Percentiles rank a stretch among this genome's conserved stretches.
phyloP scores from a whole-genome alignment of 2,797 vertebrate species.

The Atherinosoma microstoma region DNA sequence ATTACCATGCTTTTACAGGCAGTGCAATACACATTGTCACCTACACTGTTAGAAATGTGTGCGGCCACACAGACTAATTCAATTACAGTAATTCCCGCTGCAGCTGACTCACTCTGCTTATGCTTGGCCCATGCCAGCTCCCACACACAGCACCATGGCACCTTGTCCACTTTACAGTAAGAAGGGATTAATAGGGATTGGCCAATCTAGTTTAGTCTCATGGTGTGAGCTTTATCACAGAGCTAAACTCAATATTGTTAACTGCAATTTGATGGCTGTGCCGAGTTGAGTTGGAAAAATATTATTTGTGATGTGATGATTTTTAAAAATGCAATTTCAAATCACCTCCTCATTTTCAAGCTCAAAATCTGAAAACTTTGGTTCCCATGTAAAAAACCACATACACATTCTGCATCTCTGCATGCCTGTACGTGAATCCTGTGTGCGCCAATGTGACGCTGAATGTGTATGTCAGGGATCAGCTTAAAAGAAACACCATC shows the following conservation, averaged over 20 bases:
- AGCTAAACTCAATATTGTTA: conserved; percentile 52
- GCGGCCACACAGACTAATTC: conserved; percentile 65
- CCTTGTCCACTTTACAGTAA: conserved; percentile 68
- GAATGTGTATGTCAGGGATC: conserved; percentile 52
- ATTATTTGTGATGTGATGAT: too few species aligned
- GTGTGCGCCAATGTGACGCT: conserved; percentile 31
- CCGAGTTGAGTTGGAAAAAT: conserved; percentile 17
- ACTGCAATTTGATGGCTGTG: conserved; percentile 47
- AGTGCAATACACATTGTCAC: conserved; percentile 14
- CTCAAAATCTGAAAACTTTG: neutral
- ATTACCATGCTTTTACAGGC: neutral
- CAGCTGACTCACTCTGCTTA: conserved; percentile 70
- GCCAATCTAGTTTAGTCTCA: conserved; percentile 71
- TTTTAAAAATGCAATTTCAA: neutral
- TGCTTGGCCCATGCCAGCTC: conserved; percentile 52
- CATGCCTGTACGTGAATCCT: neutral
- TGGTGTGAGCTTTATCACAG: conserved; percentile 69
- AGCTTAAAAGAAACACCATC: conserved; percentile 62
- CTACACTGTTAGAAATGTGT: conserved; percentile 25
- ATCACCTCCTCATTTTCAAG: neutral
- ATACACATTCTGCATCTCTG: neutral
- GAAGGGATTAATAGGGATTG: conserved; percentile 79
- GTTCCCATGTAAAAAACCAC: neutral
- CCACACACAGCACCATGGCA: conserved; percentile 65
- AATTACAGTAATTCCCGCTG: conserved; percentile 74